Conservation (phyloP, 2,888 invertebrate species). For the Drosophila rubida region DNA sequence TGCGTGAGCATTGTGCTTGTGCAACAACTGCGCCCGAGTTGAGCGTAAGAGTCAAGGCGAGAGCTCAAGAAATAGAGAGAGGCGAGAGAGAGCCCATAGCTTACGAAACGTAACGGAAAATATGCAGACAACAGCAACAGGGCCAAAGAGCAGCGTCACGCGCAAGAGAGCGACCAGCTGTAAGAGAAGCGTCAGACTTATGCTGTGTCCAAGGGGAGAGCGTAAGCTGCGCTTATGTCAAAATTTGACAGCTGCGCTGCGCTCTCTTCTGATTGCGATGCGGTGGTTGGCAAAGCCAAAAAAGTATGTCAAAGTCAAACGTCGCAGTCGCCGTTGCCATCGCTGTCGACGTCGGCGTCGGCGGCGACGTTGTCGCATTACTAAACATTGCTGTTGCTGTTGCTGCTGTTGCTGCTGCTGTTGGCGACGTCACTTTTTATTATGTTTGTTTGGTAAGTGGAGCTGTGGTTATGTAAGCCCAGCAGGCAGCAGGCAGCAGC, state of each 20-base stretch:
- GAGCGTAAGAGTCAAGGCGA: slow-evolving; percentile 29
- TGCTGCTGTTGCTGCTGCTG: slow-evolving; percentile 26
- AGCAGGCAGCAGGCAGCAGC: slow-evolving; percentile 35
- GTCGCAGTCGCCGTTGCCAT: slow-evolving; percentile 46
- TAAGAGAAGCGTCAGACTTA: slow-evolving; percentile 4
- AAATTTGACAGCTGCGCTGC: slow-evolving; percentile 52
- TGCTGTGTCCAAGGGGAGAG: slow-evolving; percentile 1
- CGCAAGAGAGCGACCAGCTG: slow-evolving; percentile 14
- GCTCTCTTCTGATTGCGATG: slow-evolving; percentile 47
- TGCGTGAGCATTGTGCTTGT: slow-evolving; percentile 73
- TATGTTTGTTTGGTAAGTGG: slow-evolving; percentile 79
- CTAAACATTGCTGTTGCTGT: slow-evolving; percentile 56
- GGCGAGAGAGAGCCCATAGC: slow-evolving; percentile 23
- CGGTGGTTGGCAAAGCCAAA: slow-evolving; percentile 46
- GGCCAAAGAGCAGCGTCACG: slow-evolving; percentile 41
- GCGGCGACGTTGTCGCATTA: slow-evolving; percentile 48
- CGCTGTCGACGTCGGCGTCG: slow-evolving; percentile 13
- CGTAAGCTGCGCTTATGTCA: slow-evolving; percentile 63
- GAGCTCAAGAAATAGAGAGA: slow-evolving; percentile 24
- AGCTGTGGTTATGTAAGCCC: slow-evolving; percentile 67
- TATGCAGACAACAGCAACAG: slow-evolving; percentile 35
- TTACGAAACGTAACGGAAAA: slow-evolving; percentile 15
- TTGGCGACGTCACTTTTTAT: slow-evolving; percentile 65
- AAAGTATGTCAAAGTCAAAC: slow-evolving; percentile 84
- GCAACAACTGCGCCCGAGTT: slow-evolving; percentile 56